These are phyloP conservation scores for Gortyna flavago DNA, from an alignment of 2,888 invertebrate genomes.

Conservation along the genomic window DNA sequence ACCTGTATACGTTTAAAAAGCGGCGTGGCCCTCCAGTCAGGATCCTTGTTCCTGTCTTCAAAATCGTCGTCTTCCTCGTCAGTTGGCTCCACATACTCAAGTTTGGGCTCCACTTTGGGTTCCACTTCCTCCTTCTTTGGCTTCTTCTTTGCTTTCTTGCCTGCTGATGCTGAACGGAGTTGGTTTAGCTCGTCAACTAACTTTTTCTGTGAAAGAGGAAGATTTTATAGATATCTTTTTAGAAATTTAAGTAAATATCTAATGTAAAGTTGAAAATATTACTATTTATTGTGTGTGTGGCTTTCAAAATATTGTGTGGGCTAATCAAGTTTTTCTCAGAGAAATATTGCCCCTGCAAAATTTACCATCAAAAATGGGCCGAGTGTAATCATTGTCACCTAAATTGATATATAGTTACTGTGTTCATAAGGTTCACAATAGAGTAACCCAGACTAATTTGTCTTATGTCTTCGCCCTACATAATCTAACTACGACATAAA, in stretches of 20 bases:
- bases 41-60: slow-evolving; percentile 87
- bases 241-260: background rate
- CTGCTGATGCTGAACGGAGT: slow-evolving; percentile 71
- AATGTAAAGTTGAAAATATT: background rate
- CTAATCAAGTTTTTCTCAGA: background rate
- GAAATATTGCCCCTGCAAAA: background rate
- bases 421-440: slow-evolving; percentile 18
- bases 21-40: slow-evolving; percentile 93
- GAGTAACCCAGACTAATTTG: background rate
- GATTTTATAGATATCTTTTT: background rate
- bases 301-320: background rate
- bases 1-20: slow-evolving; percentile 89
- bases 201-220: slow-evolving; percentile 78
- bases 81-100: slow-evolving; percentile 78
- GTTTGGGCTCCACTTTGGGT: slow-evolving; percentile 64
- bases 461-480: slow-evolving; percentile 21
- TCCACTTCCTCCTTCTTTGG: slow-evolving; percentile 73
- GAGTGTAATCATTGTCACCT: background rate
- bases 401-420: background rate
- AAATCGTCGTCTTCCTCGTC: slow-evolving; percentile 83
- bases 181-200: slow-evolving; percentile 82
- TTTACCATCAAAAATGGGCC: background rate
- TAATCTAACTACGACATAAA: slow-evolving; percentile 68
- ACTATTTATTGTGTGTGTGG: background rate
- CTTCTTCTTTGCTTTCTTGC: slow-evolving; percentile 74